A percentile compares a stretch with the other conserved stretches of the same genome.
Conservation (phyloP, 1,140 invertebrate genomes). For the Heliothis virescens region DNA sequence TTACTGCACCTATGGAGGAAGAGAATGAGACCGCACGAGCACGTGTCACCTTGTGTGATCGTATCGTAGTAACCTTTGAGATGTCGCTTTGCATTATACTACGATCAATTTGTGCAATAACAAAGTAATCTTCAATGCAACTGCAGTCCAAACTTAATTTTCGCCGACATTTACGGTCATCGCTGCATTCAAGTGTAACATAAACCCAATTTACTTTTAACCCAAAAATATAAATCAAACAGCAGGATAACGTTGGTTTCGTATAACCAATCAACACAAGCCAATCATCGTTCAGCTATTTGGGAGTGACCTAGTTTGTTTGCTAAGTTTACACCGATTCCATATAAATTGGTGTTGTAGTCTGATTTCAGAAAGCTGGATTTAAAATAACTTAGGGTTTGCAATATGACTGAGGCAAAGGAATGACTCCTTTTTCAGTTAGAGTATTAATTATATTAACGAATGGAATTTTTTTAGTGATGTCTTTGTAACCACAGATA, state of each 20-base stretch:
- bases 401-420: no score
- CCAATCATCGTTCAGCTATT: conserved; percentile 24
- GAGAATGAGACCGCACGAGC: conserved; percentile 54
- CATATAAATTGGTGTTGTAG: conserved; percentile 1
- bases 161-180: no score
- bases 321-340: conserved; percentile 1
- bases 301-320: conserved; percentile 30
- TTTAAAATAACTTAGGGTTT: neutral
- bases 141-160: neutral
- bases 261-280: neutral
- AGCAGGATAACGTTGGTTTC: neutral
- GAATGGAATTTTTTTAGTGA: neutral
- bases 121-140: neutral
- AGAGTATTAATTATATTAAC: no score
- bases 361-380: conserved; percentile 7
- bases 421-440: no score
- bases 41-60: conserved; percentile 46
- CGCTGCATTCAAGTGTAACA: no score
- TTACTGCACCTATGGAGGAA: conserved; percentile 71
- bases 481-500: neutral
- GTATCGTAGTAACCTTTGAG: conserved; percentile 46
- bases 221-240: neutral
- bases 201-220: neutral
- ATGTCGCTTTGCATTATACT: neutral
- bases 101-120: neutral